phyloP scores from a whole-genome alignment of 2,113 vertebrate genomes.

The Candoia aspera region DNA sequence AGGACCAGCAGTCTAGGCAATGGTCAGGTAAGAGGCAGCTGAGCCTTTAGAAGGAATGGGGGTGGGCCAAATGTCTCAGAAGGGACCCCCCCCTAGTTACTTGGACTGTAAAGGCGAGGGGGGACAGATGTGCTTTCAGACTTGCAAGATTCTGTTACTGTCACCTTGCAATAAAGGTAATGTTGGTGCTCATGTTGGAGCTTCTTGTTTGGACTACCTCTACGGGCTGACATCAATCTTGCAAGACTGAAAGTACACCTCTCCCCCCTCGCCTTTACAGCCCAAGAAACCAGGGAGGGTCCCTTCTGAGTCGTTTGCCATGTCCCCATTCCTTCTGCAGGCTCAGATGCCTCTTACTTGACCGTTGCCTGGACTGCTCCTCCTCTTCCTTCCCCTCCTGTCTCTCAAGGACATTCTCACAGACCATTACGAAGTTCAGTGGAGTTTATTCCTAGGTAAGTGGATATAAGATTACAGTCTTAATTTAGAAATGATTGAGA shows the following conservation, averaged over 20 bases:
- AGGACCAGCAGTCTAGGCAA: background rate
- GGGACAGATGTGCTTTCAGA: background rate
- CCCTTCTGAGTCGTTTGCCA: too few relatives aligned
- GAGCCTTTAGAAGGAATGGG: background rate
- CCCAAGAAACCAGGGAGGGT: too few relatives aligned
- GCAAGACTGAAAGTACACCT: background rate
- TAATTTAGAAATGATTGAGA: background rate
- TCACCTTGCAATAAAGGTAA: background rate
- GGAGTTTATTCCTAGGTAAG: background rate
- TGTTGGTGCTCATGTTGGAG: background rate
- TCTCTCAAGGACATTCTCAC: background rate
- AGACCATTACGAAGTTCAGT: background rate
- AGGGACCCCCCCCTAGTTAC: background rate
- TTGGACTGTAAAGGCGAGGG: background rate
- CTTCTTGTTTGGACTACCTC: background rate
- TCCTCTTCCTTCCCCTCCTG: background rate
- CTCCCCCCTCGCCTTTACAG: too few relatives aligned
- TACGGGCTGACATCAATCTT: background rate
- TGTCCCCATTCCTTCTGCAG: background rate
- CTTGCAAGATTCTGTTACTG: background rate
- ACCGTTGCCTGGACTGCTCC: background rate
- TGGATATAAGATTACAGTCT: background rate
- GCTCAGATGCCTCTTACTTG: background rate
- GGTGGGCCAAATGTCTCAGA: background rate
- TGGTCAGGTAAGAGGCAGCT: background rate